These are phyloP conservation scores for Heterotilapia buettikoferi DNA, from an alignment of 2,113 vertebrate species.

Conservation along the genomic window DNA sequence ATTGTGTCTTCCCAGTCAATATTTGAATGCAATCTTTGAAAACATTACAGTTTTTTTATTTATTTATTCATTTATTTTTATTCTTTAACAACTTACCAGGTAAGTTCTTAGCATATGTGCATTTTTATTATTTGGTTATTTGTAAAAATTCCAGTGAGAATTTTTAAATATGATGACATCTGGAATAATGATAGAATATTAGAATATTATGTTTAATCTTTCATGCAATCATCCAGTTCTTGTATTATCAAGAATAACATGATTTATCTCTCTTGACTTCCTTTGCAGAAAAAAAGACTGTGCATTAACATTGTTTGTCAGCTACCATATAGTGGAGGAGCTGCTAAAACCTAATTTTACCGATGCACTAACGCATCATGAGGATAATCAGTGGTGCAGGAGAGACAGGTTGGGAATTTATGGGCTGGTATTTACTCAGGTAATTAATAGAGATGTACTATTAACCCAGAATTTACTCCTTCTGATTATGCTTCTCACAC, in stretches of 20 bases:
- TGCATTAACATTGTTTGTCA: constrained; percentile 34
- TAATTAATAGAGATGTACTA: constrained; percentile 7
- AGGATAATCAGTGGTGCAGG: constrained; percentile 3
- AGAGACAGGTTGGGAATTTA: neutral
- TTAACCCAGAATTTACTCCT: neutral
- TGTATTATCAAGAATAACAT: neutral
- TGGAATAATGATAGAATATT: neutral
- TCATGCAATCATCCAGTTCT: neutral
- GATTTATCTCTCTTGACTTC: neutral
- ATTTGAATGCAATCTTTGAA: neutral
- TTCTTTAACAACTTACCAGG: neutral
- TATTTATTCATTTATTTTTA: neutral
- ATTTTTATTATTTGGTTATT: neutral
- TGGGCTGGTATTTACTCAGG: neutral
- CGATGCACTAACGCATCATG: neutral
- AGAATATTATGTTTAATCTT: neutral
- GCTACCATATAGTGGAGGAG: constrained; percentile 33
- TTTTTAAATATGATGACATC: neutral
- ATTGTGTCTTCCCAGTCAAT: neutral
- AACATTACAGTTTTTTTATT: neutral
- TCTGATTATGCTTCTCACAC: neutral
- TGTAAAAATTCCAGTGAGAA: neutral
- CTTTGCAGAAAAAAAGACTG: constrained; percentile 35
- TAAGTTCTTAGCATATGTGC: neutral
- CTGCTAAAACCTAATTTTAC: constrained; percentile 21